A percentile compares a stretch with the other conserved stretches of the same genome.
phyloP scores from a whole-genome alignment of 2,888 invertebrate species.

The Ormyrus nitidulus region DNA sequence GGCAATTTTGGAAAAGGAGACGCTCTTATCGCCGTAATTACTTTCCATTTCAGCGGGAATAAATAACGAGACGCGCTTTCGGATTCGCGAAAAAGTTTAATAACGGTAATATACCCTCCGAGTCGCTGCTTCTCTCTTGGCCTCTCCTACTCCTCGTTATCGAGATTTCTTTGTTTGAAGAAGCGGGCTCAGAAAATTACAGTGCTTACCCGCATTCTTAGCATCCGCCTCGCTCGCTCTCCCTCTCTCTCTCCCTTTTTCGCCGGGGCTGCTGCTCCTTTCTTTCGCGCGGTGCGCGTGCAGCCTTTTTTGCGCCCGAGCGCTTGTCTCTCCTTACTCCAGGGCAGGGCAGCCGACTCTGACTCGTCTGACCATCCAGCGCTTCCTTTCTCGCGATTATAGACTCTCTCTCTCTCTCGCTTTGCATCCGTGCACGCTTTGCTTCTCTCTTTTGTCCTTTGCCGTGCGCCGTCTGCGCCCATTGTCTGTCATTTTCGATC shows the following conservation, averaged over 20 bases:
- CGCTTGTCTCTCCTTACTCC: constrained; percentile 3
- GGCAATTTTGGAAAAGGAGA: neutral
- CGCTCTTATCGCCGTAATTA: constrained; percentile 4
- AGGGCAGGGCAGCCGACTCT: too few species aligned
- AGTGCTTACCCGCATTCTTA: constrained; percentile 40
- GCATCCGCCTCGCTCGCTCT: neutral
- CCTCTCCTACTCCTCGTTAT: constrained; percentile 33
- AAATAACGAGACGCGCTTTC: constrained; percentile 8
- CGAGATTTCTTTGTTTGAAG: constrained; percentile 49
- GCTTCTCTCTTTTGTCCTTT: constrained; percentile 7
- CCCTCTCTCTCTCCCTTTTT: neutral
- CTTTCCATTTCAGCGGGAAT: constrained; percentile 18
- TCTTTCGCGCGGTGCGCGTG: constrained; percentile 10
- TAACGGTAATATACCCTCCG: constrained; percentile 45
- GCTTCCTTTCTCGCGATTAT: constrained; percentile 13
- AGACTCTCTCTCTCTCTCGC: constrained; percentile 1
- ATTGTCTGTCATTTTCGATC: constrained; percentile 28
- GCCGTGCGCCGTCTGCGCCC: neutral
- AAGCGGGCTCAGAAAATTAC: constrained; percentile 42
- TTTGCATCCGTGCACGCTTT: constrained; percentile 18
- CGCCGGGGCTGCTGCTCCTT: neutral
- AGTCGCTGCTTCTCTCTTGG: constrained; percentile 4
- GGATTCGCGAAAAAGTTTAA: constrained; percentile 46
- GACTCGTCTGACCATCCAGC: neutral
- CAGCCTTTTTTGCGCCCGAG: neutral